phyloP scores from a whole-genome alignment of 2,797 vertebrate species.

The Artibeus lituratus region DNA sequence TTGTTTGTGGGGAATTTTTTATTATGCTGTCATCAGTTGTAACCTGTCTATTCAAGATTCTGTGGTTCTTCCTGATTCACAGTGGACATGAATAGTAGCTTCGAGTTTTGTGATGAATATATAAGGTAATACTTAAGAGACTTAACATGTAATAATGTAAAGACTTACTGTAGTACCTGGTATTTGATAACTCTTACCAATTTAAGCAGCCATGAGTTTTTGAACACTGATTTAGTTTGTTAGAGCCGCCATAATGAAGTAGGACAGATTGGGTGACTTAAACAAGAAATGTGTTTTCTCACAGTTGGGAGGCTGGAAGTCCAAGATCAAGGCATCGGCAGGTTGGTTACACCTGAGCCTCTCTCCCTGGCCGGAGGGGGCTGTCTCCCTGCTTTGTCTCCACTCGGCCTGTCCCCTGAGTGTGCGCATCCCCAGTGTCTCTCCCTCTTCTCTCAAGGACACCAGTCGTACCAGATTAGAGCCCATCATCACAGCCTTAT shows the following conservation, averaged over 20 bases:
- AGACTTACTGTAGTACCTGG: background rate
- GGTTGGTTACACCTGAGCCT: background rate
- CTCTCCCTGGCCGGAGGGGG: background rate
- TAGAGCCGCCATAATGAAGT: background rate
- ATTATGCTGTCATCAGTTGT: too few relatives aligned
- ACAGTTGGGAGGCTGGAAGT: background rate
- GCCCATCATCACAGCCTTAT: background rate
- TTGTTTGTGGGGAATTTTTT: too few relatives aligned
- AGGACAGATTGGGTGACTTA: background rate
- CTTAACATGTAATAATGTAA: background rate
- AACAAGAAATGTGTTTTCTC: background rate
- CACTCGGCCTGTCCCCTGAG: background rate
- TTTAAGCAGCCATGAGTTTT: background rate
- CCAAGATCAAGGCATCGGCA: background rate
- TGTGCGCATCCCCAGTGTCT: background rate
- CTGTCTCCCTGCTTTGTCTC: background rate
- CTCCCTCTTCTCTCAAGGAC: background rate
- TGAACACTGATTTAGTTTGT: background rate
- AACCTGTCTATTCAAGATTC: background rate
- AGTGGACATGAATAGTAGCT: background rate
- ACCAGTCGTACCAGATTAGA: background rate
- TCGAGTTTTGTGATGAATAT: background rate
- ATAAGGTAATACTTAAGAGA: background rate
- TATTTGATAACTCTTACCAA: background rate
- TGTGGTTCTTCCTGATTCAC: background rate